Base-by-base conservation (phyloP, 2,797 vertebrate genomes). In the Brachymystax lenok region DNA sequence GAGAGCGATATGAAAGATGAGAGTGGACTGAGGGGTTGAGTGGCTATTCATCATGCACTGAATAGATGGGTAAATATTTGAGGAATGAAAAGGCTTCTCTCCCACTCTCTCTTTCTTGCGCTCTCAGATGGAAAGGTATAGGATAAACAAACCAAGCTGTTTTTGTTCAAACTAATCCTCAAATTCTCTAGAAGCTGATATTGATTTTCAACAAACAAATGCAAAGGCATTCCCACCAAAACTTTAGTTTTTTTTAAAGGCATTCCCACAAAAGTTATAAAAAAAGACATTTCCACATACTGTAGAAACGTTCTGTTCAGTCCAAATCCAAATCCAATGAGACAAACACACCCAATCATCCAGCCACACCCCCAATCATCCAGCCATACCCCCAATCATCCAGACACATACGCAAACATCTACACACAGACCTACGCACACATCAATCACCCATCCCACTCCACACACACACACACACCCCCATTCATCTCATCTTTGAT, bases 401-500 rank as follows among this genome's bases (percentile, higher is more conserved):
- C 71, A 69, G 52, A 77, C 78, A 79, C 74, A 61, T 73, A 54
- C 50, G 40, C 73, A 77, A 74, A 80, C 75, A 69, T 74, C 16
- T 67, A 52, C 77, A 68, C 54, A 75, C 79, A 61, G 56, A 61
- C 24, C 59, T 61, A 13, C 8, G n/a, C n/a, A 61, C 17, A 63
- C 40, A 46, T 46, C 40, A 63, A 10, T 63, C 21, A 24, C 8
- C 73, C 61, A 78, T 8, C n/a, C 76, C 46, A 71, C 77, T 77
- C 87, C 87, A 90, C 84, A 46, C 86, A 78, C 84, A 81, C 24
- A 24, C 24, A 24, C 24, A 24, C 81, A 76, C 78, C 79, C 54
- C 77, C 81, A 82, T 89, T 90, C 87, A 91, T 88, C 88, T 89
- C 85, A 90, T 92, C 88, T 91, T 67, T 85, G 87, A 91, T 92